Evolutionary conservation across 2,113 vertebrate species (phyloP).

Genomic region (Perccottus glenii): DNA sequence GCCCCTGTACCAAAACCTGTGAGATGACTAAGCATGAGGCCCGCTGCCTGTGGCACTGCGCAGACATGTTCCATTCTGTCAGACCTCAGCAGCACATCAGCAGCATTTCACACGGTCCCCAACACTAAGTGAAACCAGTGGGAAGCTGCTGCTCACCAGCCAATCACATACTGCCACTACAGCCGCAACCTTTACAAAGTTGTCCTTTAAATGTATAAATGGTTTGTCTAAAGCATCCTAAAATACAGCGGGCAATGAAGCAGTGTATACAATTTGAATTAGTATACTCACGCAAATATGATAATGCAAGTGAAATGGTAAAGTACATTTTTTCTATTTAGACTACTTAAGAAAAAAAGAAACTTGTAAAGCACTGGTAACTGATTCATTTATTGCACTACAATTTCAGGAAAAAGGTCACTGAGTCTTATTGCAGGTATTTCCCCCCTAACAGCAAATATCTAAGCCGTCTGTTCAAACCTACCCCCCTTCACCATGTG

Average conservation of each 20-base stretch:
- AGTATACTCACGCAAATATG: no score
- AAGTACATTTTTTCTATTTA: not conserved
- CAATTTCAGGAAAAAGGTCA: conserved; percentile 37
- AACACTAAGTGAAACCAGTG: conserved; percentile 50
- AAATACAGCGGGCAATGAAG: not conserved
- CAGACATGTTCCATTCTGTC: conserved; percentile 77
- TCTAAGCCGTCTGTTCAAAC: conserved; percentile 52
- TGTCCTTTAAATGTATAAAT: not conserved
- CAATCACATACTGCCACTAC: conserved; percentile 18
- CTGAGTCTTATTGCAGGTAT: conserved; percentile 41
- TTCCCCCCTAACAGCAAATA: conserved; percentile 49
- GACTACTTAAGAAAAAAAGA: conserved; percentile 8
- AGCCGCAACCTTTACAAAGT: not conserved
- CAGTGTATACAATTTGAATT: not conserved
- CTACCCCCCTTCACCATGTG: conserved; percentile 41
- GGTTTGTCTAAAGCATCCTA: not conserved
- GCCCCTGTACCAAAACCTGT: conserved; percentile 23
- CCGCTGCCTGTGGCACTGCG: conserved; percentile 59
- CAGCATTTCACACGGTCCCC: conserved; percentile 66
- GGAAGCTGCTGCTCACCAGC: conserved; percentile 43
- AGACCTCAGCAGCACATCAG: conserved; percentile 59
- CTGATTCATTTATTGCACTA: conserved; percentile 22
- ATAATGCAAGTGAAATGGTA: not conserved
- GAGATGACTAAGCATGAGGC: conserved; percentile 69
- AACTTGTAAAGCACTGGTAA: conserved; percentile 13